Conservation (phyloP, 2,797 vertebrate species). For the Anas bernieri region DNA sequence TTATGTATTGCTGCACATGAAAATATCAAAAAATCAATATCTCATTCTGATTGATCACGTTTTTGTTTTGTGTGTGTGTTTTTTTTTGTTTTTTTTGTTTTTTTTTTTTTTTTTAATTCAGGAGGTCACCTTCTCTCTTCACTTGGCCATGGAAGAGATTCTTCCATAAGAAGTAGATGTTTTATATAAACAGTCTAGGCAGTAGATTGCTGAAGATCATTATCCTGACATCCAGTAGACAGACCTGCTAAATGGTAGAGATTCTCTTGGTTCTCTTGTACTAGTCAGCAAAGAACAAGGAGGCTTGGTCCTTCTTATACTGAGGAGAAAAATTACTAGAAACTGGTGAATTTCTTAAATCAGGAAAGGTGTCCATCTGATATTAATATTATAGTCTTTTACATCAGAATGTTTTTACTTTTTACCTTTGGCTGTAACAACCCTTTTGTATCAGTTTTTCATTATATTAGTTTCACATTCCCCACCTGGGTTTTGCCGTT, state of each 20-base stretch:
- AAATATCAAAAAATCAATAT: conserved; percentile 39
- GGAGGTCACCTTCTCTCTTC: neutral
- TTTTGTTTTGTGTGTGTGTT: no score
- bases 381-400: neutral
- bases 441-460: neutral
- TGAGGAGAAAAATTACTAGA: neutral
- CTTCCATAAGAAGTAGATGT: neutral
- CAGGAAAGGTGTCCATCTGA: neutral
- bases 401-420: neutral
- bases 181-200: neutral
- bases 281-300: neutral
- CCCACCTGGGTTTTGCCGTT: neutral
- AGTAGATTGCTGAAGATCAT: neutral
- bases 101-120: neutral
- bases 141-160: neutral
- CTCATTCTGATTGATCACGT: rapidly evolving
- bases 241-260: neutral
- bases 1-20: neutral
- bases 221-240: neutral
- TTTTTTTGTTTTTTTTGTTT: neutral
- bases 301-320: rapidly evolving
- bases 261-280: neutral
- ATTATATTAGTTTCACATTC: neutral
- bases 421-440: neutral
- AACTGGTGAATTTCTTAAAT: neutral